Percentiles rank a stretch among this genome's conserved stretches.
Evolutionary conservation across 2,888 invertebrate species (phyloP).

Genomic region (Pammene fasciana): DNA sequence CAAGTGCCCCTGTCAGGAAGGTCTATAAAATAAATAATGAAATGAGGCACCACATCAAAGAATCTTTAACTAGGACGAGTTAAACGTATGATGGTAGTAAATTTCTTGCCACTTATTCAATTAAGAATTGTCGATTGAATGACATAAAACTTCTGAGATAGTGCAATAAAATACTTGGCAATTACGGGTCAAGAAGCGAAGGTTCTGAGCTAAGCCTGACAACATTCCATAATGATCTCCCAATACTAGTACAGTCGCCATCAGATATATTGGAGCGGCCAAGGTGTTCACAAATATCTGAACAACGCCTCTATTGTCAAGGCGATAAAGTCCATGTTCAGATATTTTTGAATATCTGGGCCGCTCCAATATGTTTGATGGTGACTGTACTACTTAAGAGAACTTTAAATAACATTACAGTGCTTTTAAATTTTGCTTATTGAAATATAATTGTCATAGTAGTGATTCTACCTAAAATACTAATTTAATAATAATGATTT

Average conservation of each 20-base stretch:
- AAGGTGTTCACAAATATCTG: too few species aligned
- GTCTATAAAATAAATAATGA: slow-evolving; percentile 43
- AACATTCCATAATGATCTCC: slow-evolving; percentile 35
- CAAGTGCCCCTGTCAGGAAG: slow-evolving; percentile 11
- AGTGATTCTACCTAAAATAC: too few species aligned
- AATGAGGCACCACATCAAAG: slow-evolving; percentile 56
- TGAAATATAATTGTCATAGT: too few species aligned
- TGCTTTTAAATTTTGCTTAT: background rate
- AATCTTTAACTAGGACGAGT: slow-evolving; percentile 67
- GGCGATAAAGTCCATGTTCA: too few species aligned
- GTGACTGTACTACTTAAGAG: slow-evolving; percentile 25
- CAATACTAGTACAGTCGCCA: too few species aligned
- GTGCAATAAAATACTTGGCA: slow-evolving; percentile 79
- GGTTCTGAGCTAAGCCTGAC: slow-evolving; percentile 54
- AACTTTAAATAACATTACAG: background rate
- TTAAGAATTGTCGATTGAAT: slow-evolving; percentile 79
- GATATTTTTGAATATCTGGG: too few species aligned
- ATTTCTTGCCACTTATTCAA: slow-evolving; percentile 80
- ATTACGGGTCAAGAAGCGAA: slow-evolving; percentile 73
- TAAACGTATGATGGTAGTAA: slow-evolving; percentile 77
- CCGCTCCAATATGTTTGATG: too few species aligned
- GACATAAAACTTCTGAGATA: slow-evolving; percentile 79
- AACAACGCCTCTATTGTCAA: too few species aligned
- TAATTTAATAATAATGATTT: too few species aligned
- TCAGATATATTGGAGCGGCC: too few species aligned